Evolutionary conservation across 2,797 vertebrate genomes (phyloP), one percentile per base, ranked within the genome.

Genomic region (Florisuga fusca): DNA sequence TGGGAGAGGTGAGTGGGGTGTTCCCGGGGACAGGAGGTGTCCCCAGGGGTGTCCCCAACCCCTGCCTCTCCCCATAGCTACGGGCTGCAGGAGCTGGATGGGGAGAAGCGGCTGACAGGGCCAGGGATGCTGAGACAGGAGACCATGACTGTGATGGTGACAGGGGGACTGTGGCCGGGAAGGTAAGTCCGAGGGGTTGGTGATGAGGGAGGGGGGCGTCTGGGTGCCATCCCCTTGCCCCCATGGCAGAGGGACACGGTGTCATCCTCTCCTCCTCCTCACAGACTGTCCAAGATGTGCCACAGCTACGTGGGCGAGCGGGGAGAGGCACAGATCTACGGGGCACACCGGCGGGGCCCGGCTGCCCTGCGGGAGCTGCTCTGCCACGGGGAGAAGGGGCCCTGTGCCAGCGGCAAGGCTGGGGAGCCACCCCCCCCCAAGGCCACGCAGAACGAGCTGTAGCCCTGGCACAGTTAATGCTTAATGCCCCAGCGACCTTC

Each of bases 1-100:
- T 98, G 98, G 98, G 92, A 98, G 27, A 91, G 95, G 98, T 98
- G 94, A 98, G 97, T 36, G 8, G 19, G 10, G 7, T 3, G 2
- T 27, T 21, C 10, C 27, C 0, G 5, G 34, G 18, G 22, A 12
- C 1, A 23, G 6, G 19, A 15, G 38, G 31, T 12, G 33, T 74
- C 57, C 43, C 58, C 61, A 4, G 16, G 1, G 33, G 33, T 54
- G 15, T 55, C n/a, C 17, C 46, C 26, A 45, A 27, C 5, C 8
- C 13, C 22, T 57, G 31, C 9, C n/a, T 66, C 57, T 84, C 31
- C 54, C 33, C 15, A 2, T 94, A 98, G 98, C 88, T 98, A 98
- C 1, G 98, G 98, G 7, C 84, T 98, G 53, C 95, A 73, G 79
- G 97, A 98, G 90, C 90, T 97, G 78, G 86, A 96, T 7, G 95